A percentile compares a stretch with the other conserved stretches of the same genome.
Evolutionary conservation across 53 echinoderm and acorn worm species (phyloP).

Genomic region (Pentamera pediparva): DNA sequence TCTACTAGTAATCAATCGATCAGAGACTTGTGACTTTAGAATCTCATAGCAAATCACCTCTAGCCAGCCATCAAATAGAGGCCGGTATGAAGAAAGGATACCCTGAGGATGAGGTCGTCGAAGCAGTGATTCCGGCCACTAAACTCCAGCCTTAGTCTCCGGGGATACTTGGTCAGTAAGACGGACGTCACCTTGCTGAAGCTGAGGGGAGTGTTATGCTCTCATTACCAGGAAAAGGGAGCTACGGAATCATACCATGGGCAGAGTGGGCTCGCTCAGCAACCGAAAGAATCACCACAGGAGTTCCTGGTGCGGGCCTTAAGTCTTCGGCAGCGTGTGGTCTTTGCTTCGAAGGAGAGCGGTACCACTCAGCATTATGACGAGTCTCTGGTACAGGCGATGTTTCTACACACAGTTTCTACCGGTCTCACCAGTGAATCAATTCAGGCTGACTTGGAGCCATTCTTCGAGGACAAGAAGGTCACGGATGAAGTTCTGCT

Average conservation of each 20-base stretch:
- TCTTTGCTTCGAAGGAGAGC: conserved; percentile 26
- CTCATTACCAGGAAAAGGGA: conserved; percentile 36
- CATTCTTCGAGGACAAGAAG: neutral
- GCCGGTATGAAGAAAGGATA: neutral
- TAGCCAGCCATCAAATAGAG: conserved; percentile 12
- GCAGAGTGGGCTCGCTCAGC: conserved; percentile 5
- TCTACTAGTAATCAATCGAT: neutral
- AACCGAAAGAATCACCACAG: neutral
- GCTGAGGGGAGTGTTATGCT: neutral
- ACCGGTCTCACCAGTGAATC: conserved; percentile 20
- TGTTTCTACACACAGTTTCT: conserved; percentile 26
- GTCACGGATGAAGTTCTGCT: conserved; percentile 27
- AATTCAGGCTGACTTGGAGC: conserved; percentile 12
- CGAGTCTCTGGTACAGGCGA: conserved; percentile 21
- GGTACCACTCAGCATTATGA: neutral
- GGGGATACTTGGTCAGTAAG: neutral
- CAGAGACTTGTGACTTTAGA: neutral
- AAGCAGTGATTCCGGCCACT: conserved; percentile 10
- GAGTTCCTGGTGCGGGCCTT: neutral
- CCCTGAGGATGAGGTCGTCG: conserved; percentile 7
- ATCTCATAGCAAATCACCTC: neutral
- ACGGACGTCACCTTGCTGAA: neutral
- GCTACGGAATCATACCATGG: conserved; percentile 43
- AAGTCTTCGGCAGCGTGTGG: conserved; percentile 16
- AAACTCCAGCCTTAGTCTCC: neutral